Evolutionary conservation across 2,113 vertebrate species (phyloP), one percentile per base, ranked within the genome.

Genomic region (Mesembrinibis cayennensis): DNA sequence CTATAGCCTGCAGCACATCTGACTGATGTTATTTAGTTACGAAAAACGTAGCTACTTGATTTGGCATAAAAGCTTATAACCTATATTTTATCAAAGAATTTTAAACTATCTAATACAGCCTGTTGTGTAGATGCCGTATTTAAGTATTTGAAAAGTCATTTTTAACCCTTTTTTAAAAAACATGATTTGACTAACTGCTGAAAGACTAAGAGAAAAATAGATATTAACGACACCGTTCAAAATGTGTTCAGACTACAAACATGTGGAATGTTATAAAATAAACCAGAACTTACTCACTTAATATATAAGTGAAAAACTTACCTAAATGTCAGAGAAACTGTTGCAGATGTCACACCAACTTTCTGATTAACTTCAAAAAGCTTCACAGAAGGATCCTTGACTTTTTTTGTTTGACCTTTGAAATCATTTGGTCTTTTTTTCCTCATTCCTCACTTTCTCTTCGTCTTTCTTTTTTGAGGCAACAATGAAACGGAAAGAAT

Each of bases 361-460:
- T 90, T 15, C 61, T 36, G 59, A 71, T 65, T 53, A 71, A 94
- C 55, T 95, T 90, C 70, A 84, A 55, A 94, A 70, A 52, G 11
- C 58, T 92, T 44, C 71, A 56, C 58, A 93, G 50, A 42, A 92
- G 66, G 34, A 74, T 87, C 69, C 40, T 40, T 82, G 56, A 79
- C 59, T 53, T 61, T 63, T 80, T 84, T 20, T 53, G 27, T 88
- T 55, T 88, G 82, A 95, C 94, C 94, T 97, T 95, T 91, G 36
- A 55, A 95, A 74, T 59, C 4, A 19, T 69, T 87, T 76, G 47
- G 9, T 21, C 27, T 47, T 61, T 40, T 66, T 72, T 62, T 18
- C n/a, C 36, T 44, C 9, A 21, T 70, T 83, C 56, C 63, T 83
- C 70, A 52, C 63, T 89, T 90, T 56, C 30, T 72, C 65, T 55